phyloP scores from a whole-genome alignment of 1,140 invertebrate species.

The Lanistes nyassanus region DNA sequence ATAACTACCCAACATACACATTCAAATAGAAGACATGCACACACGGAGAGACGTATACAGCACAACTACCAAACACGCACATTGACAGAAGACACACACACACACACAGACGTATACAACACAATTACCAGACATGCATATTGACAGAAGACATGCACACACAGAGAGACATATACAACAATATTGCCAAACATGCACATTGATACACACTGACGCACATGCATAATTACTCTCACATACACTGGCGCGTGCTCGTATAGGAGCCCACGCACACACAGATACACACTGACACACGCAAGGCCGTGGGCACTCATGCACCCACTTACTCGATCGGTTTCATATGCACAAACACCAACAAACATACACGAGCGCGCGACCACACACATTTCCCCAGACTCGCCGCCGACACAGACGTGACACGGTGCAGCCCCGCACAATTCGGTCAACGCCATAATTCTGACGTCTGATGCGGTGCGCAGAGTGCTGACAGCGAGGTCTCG shows the following conservation, averaged over 20 bases:
- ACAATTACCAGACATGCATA: neutral
- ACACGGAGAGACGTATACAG: neutral
- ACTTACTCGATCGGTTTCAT: no score
- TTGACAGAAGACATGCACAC: neutral
- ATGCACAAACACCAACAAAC: slow-evolving; percentile 11
- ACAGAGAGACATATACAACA: neutral
- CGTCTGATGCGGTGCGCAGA: no score
- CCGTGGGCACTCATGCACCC: no score
- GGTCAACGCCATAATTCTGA: no score
- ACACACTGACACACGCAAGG: slow-evolving; percentile 2
- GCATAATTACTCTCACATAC: no score
- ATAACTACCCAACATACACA: no score
- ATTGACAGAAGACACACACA: neutral
- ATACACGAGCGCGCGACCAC: slow-evolving; percentile 1
- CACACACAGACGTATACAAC: neutral
- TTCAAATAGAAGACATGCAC: neutral
- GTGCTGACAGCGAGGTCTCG: no score
- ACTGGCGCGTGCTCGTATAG: no score
- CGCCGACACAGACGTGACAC: no score
- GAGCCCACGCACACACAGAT: neutral
- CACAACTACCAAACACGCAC: neutral
- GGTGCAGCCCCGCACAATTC: no score
- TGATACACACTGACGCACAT: neutral
- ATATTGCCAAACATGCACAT: neutral
- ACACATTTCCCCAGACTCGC: neutral